phyloP scores from a whole-genome alignment of 2,797 vertebrate genomes.

The Odontamblyopus rebecca region DNA sequence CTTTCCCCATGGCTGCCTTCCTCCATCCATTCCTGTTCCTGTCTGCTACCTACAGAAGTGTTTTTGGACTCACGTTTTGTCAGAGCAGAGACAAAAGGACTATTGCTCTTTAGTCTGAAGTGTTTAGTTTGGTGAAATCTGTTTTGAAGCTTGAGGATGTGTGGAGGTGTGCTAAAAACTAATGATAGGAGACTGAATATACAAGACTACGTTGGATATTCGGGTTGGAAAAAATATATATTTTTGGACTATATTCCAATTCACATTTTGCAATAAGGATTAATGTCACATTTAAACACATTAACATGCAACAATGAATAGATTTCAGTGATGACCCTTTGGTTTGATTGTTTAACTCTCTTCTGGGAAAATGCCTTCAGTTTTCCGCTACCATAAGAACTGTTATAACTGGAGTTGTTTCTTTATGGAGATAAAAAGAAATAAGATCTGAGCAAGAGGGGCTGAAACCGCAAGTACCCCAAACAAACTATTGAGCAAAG shows the following conservation, averaged over 20 bases:
- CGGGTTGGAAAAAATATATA: background rate
- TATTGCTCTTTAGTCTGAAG: background rate
- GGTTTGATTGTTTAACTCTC: no score
- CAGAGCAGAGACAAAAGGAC: slow-evolving; percentile 1
- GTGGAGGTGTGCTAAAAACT: background rate
- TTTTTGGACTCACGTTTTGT: background rate
- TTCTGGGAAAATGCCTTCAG: no score
- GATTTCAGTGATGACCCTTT: no score
- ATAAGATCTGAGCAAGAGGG: no score
- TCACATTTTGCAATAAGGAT: background rate
- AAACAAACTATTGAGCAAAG: no score
- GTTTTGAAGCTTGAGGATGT: background rate
- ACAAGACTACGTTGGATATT: background rate
- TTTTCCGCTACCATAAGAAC: no score
- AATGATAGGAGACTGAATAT: background rate
- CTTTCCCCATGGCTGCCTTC: slow-evolving; percentile 17
- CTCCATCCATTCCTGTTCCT: slow-evolving; percentile 14
- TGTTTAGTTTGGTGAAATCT: background rate
- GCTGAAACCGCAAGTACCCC: no score
- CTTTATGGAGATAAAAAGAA: no score
- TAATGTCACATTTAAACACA: background rate
- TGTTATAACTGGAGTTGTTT: no score
- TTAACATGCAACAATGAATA: no score
- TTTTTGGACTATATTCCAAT: background rate
- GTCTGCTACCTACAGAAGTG: slow-evolving; percentile 6